Base-by-base conservation (phyloP, 2,888 invertebrate species). In the Spatulosminthurus flaviceps region DNA sequence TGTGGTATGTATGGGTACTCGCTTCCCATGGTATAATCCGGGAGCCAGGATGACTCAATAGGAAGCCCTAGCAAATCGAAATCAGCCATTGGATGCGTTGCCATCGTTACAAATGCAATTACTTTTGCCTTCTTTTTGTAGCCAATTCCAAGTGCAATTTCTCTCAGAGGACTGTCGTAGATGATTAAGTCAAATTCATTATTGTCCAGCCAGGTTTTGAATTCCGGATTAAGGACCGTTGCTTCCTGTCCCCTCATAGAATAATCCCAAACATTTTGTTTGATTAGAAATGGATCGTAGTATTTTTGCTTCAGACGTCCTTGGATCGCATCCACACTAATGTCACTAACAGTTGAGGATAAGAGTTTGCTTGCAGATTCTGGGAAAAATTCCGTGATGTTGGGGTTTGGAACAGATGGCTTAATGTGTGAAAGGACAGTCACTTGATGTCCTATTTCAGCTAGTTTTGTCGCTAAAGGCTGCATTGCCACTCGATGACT, bases 51-150 rank as follows among this genome's bases (percentile, higher is more conserved):
- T 16, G 76, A 22, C 64, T 82, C 82, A 0, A 76, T 67, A 0
- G 78, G 70, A 2, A 74, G 24, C 19, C 83, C 83, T 22, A 77
- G 80, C 5, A 79, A 69, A 11, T 82, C 83, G 67, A 77, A 80
- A 21, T 69, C 29, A 1, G 9, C 21, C 34, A n/a, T 4, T 7
- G 26, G 34, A n/a, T 13, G 13, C 1, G 41, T 19, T 16, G 70
- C 34, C 19, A 26, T 16, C 1, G 69, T 29, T n/a, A 26, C 19
- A 34, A 41, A 42, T 1, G 22, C 70, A 16, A 70, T 70, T 1
- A 70, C 42, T 22, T 70, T 70, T 7, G 70, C 70, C 7, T 29
- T 29, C 22, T 13, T 34, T 19, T n/a, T 41, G 41, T 70, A 29
- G 1, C 28, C 70, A 34, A 70, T 29, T n/a, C 34, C 70, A n/a